Conservation (phyloP, 2,888 invertebrate genomes). For the Pycnomerus fuliginosus region DNA sequence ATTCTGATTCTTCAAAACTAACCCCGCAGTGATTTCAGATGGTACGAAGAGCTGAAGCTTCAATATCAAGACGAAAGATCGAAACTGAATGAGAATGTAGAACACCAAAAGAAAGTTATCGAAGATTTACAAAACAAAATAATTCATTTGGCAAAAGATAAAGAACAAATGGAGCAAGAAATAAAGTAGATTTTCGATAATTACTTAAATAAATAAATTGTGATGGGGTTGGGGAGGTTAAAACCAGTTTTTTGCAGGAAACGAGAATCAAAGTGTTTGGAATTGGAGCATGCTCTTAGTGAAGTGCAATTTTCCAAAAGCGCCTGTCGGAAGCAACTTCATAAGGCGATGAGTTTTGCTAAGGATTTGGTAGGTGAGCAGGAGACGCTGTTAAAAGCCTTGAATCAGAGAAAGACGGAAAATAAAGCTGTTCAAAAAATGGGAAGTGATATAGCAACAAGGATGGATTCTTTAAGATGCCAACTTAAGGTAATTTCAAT, state of each 20-base stretch:
- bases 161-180: slow-evolving; percentile 56
- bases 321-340: slow-evolving; percentile 56
- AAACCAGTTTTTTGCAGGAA: slow-evolving; percentile 45
- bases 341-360: slow-evolving; percentile 57
- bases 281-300: slow-evolving; percentile 52
- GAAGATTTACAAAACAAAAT: slow-evolving; percentile 56
- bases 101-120: slow-evolving; percentile 53
- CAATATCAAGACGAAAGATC: slow-evolving; percentile 70
- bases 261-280: slow-evolving; percentile 52
- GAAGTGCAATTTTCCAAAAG: slow-evolving; percentile 56
- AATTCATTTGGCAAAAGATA: slow-evolving; percentile 50
- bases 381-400: slow-evolving; percentile 52
- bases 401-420: slow-evolving; percentile 47
- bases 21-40: too few relatives aligned
- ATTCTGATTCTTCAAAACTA: slow-evolving; percentile 5
- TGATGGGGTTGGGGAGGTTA: too few relatives aligned
- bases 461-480: slow-evolving; percentile 55
- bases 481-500: slow-evolving; percentile 52
- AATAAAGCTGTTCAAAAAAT: slow-evolving; percentile 51
- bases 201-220: slow-evolving; percentile 1
- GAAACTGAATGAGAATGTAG: slow-evolving; percentile 58
- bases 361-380: slow-evolving; percentile 57
- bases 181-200: slow-evolving; percentile 44
- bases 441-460: slow-evolving; percentile 54
- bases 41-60: slow-evolving; percentile 72